Percentiles rank a stretch among this genome's conserved stretches.
Evolutionary conservation across 2,113 vertebrate species (phyloP).

Genomic region (Machaerirhynchus nigripectus): DNA sequence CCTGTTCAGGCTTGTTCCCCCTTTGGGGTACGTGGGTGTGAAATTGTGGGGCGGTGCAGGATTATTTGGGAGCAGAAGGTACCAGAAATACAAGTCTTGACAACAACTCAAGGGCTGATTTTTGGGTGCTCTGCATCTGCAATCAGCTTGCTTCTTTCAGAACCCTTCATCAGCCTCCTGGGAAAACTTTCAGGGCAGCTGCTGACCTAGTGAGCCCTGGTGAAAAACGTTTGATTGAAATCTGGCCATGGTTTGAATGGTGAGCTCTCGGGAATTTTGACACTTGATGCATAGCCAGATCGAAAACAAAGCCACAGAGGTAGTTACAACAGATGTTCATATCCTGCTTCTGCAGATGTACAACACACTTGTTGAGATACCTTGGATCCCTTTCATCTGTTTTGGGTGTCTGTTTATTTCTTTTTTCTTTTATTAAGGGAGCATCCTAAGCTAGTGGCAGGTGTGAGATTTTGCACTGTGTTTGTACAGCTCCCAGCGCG

Average conservation of each 20-base stretch:
- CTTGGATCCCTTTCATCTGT: background rate
- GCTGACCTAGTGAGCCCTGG: background rate
- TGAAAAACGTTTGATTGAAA: background rate
- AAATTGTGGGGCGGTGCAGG: background rate
- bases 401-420: background rate
- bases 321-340: background rate
- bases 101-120: background rate
- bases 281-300: background rate
- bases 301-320: background rate
- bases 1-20: slow-evolving; percentile 25
- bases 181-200: background rate
- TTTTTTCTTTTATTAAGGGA: background rate
- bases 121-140: background rate
- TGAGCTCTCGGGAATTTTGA: background rate
- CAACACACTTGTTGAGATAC: background rate
- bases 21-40: background rate
- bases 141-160: background rate
- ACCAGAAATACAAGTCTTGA: background rate
- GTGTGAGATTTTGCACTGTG: background rate
- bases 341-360: background rate
- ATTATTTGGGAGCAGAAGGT: background rate
- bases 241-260: background rate
- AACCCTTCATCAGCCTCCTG: background rate
- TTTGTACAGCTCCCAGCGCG: background rate
- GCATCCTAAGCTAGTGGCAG: background rate